These are phyloP conservation scores for Channallabes apus DNA, from an alignment of 2,797 vertebrate species.

Conservation along the genomic window DNA sequence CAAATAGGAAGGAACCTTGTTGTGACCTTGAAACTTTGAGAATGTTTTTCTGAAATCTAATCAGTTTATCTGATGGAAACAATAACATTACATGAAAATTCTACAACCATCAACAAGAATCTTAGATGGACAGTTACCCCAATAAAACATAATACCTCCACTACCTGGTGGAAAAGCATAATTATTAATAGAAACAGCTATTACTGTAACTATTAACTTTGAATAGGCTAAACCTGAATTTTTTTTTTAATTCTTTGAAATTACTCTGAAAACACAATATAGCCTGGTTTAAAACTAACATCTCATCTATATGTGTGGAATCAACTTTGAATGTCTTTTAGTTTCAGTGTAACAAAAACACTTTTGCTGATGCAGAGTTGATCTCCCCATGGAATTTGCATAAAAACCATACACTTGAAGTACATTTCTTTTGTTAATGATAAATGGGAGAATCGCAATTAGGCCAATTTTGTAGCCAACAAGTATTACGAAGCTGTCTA, in stretches of 20 bases:
- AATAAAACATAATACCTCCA: not conserved
- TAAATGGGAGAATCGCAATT: constrained; percentile 60
- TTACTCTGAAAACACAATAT: too few relatives aligned
- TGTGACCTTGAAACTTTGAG: not conserved
- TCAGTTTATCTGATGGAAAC: not conserved
- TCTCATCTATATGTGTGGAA: not conserved
- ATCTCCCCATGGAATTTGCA: constrained; percentile 61
- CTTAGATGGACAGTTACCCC: not conserved
- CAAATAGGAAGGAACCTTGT: too few relatives aligned
- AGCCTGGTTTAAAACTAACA: too few relatives aligned
- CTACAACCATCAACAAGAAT: not conserved
- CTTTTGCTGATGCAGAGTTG: constrained; percentile 42
- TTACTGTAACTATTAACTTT: not conserved
- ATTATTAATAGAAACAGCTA: not conserved
- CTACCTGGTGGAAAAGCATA: not conserved
- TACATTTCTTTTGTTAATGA: constrained; percentile 64
- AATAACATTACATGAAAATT: not conserved
- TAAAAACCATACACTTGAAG: constrained; percentile 45
- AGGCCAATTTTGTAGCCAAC: constrained; percentile 57
- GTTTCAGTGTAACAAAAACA: constrained; percentile 32
- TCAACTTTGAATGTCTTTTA: constrained; percentile 42
- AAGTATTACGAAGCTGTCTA: constrained; percentile 58
- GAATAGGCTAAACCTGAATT: constrained; percentile 9
- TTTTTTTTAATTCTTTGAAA: too few relatives aligned
- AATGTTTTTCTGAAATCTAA: too few relatives aligned